Conservation (phyloP, 2,113 vertebrate species). For the Gila orcuttii region DNA sequence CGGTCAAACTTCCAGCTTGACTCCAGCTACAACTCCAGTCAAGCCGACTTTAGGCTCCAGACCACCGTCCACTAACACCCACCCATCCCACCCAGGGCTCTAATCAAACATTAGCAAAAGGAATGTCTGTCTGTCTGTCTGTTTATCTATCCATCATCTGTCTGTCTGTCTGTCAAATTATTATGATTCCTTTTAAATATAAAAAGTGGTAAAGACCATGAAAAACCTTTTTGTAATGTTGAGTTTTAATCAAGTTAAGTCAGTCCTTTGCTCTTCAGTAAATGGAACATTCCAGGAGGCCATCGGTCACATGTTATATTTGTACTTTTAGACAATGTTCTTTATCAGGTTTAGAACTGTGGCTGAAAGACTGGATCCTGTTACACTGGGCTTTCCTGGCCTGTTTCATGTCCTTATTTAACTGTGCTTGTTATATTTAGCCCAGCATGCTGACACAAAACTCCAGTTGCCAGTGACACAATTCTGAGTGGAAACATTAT, state of each 20-base stretch:
- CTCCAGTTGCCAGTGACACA: slow-evolving; percentile 76
- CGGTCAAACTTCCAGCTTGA: no score
- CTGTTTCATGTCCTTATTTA: slow-evolving; percentile 79
- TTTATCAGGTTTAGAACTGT: slow-evolving; percentile 65
- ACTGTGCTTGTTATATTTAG: slow-evolving; percentile 78
- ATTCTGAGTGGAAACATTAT: slow-evolving; percentile 67
- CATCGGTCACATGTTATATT: slow-evolving; percentile 76
- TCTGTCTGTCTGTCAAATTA: not conserved
- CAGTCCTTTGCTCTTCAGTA: slow-evolving; percentile 66
- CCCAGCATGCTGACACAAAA: slow-evolving; percentile 69
- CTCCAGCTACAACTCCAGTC: no score
- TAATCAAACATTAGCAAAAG: no score
- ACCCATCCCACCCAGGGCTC: no score
- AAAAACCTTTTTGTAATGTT: slow-evolving; percentile 8
- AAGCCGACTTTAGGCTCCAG: no score
- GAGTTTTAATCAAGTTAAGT: slow-evolving; percentile 38
- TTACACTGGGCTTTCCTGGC: slow-evolving; percentile 78
- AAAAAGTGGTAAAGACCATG: not conserved
- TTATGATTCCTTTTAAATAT: not conserved
- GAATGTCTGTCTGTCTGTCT: not conserved
- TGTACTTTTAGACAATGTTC: slow-evolving; percentile 76
- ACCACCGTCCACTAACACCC: no score
- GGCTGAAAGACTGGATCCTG: slow-evolving; percentile 67
- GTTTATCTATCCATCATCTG: not conserved
- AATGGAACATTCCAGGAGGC: slow-evolving; percentile 76